Percentiles rank a stretch among this genome's conserved stretches.
These are phyloP conservation scores for Leptodactylus fallax DNA, from an alignment of 2,797 vertebrate genomes.

Conservation along the genomic window DNA sequence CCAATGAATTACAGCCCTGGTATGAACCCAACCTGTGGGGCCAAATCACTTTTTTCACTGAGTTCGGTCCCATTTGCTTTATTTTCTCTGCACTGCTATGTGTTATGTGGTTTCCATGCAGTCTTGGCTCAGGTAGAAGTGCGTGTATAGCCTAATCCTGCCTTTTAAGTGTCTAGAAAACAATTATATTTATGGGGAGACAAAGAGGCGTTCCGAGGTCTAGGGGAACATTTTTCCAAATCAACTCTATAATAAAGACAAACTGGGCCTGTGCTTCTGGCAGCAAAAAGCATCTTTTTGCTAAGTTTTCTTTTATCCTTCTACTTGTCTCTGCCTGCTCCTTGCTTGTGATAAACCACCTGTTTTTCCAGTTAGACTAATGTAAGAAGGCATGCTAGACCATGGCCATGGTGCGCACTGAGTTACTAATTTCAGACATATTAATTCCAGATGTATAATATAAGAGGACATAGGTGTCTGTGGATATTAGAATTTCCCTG, in stretches of 20 bases:
- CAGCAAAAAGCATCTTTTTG: background rate
- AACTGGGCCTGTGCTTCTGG: background rate
- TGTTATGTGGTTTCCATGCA: background rate
- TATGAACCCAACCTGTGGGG: background rate
- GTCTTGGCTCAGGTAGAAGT: background rate
- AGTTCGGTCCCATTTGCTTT: background rate
- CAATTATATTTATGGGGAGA: background rate
- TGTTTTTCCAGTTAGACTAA: slow-evolving; percentile 3
- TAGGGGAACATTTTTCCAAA: background rate
- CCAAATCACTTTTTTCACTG: background rate
- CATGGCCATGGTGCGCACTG: background rate
- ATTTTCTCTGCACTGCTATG: background rate
- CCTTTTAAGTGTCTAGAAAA: background rate
- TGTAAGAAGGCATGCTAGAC: background rate
- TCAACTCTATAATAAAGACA: background rate
- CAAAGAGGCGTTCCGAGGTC: background rate
- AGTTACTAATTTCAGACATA: background rate
- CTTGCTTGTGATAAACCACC: background rate
- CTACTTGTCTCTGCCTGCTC: background rate
- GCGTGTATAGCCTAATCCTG: background rate
- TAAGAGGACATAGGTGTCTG: background rate
- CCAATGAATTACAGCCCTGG: background rate
- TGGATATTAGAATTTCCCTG: background rate
- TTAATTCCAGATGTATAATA: background rate
- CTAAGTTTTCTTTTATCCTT: background rate